Evolutionary conservation across 2,797 vertebrate species (phyloP).

Genomic region (Sebastes kiyomatsui): DNA sequence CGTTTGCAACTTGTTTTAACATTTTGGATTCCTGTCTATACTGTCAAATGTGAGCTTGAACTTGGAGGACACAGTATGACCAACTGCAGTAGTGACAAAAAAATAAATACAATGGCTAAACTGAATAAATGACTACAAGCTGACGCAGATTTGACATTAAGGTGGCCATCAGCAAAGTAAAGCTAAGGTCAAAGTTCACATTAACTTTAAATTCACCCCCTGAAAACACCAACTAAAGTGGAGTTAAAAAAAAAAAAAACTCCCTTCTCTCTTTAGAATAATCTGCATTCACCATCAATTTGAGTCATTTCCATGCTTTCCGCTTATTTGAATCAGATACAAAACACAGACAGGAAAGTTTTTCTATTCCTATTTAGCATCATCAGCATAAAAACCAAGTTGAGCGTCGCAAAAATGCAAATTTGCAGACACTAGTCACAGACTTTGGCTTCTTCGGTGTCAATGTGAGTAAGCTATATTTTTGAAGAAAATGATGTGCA

Average conservation of each 20-base stretch:
- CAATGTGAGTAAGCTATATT: neutral
- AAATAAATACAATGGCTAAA: too few relatives aligned
- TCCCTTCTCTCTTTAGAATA: neutral
- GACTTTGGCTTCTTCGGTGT: neutral
- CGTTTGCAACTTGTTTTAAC: too few relatives aligned
- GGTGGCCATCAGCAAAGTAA: neutral
- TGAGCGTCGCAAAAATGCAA: neutral
- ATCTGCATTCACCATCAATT: neutral
- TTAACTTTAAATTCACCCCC: neutral
- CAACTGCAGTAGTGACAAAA: too few relatives aligned
- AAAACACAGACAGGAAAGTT: neutral
- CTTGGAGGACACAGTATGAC: neutral
- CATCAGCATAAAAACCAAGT: slow-evolving; percentile 17
- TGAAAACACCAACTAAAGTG: neutral
- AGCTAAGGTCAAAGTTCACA: neutral
- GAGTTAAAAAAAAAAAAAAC: neutral
- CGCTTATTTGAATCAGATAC: neutral
- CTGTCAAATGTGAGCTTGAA: neutral
- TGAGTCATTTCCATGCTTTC: neutral
- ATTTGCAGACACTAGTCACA: neutral
- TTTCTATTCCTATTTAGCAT: neutral
- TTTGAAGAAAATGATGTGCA: neutral
- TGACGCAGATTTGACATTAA: neutral
- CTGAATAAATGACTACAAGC: neutral
- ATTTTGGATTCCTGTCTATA: too few relatives aligned